Evolutionary conservation across 2,797 vertebrate species (phyloP), one percentile per base, ranked within the genome.

Genomic region (Ciconia nigra): DNA sequence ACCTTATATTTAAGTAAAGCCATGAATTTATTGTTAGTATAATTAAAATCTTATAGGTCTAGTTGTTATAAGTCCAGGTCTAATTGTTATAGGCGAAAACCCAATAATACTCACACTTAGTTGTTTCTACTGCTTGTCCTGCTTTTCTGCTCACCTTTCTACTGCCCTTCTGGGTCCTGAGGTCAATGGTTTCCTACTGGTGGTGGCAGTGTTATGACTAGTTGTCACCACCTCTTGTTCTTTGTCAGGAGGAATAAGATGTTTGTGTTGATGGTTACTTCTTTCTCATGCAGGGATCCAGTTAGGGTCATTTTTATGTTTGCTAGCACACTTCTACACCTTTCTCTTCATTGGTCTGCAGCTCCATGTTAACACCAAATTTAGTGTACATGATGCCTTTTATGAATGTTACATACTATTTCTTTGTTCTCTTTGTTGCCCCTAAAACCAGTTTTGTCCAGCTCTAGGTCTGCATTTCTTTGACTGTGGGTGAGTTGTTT

Each of bases 401-500:
- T 94, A 80, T 80, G 69, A 74, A 86, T 93, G 79, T 96, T 90
- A 95, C 74, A 91, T 93, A 41, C 79, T 94, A 57, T 95, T 93
- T 96, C 88, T 95, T 94, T 95, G 79, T 95, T 96, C 58, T 97
- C 86, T 97, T 92, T 96, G 84, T 94, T 96, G 91, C 81, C 89
- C 86, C 95, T 97, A 95, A 96, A 95, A 67, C 80, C 95, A 84
- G 81, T 93, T 96, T 96, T 96, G 93, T 97, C 87, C 83, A 95
- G 90, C 92, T 95, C 52, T 96, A 94, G 93, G 83, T 72, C 93
- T 72, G 73, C 94, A 87, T 97, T 97, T 94, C 95, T 94, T 97
- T 96, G 95, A 54, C 92, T 84, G 66, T 88, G 84, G 94, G 91
- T 94, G 95, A 97, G 91, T 95, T 86, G 74, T 94, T 95, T 86